These are phyloP conservation scores for Galaxea fascicularis DNA, from an alignment of 92 coral and sea anemone genomes.

Conservation along the genomic window DNA sequence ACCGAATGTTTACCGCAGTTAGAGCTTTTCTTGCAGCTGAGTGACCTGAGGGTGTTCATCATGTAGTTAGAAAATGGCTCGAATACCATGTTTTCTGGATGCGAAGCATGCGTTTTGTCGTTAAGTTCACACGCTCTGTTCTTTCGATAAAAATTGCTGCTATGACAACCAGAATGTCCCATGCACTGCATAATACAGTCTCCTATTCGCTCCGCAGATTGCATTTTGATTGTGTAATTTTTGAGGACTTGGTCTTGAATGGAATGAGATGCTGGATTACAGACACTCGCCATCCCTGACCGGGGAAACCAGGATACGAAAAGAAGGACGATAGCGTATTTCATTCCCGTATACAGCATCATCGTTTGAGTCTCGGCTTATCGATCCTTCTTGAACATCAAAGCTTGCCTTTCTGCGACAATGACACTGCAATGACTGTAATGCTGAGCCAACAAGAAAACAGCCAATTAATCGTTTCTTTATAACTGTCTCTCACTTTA, in stretches of 20 bases:
- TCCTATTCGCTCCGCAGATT: neutral
- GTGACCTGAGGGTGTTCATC: neutral
- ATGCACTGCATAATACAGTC: neutral
- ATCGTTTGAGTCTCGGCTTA: too few relatives aligned
- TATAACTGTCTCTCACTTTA: too few relatives aligned
- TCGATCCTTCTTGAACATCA: too few relatives aligned
- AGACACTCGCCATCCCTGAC: neutral
- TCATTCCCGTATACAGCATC: conserved; percentile 9
- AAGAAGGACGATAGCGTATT: neutral
- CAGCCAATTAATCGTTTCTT: too few relatives aligned
- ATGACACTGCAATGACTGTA: too few relatives aligned
- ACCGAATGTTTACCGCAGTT: neutral
- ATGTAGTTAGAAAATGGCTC: conserved; percentile 16
- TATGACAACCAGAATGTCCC: conserved; percentile 14
- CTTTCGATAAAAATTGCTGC: conserved; percentile 18
- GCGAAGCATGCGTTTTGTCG: conserved; percentile 17
- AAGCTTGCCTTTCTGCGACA: too few relatives aligned
- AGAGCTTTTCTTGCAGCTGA: conserved; percentile 4
- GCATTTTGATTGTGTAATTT: conserved; percentile 1
- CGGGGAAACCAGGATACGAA: neutral
- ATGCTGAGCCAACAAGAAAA: too few relatives aligned
- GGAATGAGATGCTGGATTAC: neutral
- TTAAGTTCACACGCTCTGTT: conserved; percentile 7
- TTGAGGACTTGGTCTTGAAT: neutral
- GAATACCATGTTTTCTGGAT: conserved; percentile 2